Percentiles rank a stretch among this genome's conserved stretches.
Evolutionary conservation across 2,888 invertebrate species (phyloP).

Genomic region (Mesoligia furuncula): DNA sequence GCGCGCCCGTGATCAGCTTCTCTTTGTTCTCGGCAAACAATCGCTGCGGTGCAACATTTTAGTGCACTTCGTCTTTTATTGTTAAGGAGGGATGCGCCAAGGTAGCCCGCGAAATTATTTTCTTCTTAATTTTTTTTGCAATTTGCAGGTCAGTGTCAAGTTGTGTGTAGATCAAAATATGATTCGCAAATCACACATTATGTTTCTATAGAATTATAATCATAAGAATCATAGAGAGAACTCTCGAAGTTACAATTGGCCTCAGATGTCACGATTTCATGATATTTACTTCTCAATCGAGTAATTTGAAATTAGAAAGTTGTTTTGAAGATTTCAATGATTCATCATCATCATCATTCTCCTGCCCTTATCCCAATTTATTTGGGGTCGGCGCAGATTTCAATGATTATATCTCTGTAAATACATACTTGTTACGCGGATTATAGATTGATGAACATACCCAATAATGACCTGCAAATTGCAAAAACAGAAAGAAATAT

Average conservation of each 20-base stretch:
- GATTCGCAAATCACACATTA: not conserved
- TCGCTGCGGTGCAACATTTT: constrained; percentile 91
- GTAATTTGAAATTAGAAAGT: not conserved
- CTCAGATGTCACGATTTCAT: too few species aligned
- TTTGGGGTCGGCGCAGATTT: too few species aligned
- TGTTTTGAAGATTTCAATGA: not conserved
- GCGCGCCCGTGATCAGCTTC: constrained; percentile 97
- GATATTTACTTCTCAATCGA: not conserved
- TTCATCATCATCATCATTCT: too few species aligned
- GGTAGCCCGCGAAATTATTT: not conserved
- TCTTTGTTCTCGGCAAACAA: constrained; percentile 99
- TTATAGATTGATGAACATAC: not conserved
- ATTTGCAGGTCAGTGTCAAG: not conserved
- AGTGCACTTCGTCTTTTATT: constrained; percentile 49
- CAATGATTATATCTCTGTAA: not conserved
- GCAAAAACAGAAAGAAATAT: not conserved
- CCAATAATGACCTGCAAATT: not conserved
- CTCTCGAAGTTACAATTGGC: not conserved
- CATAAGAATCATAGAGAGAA: not conserved
- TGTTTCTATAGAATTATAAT: not conserved
- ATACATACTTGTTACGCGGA: not conserved
- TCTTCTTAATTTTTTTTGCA: not conserved
- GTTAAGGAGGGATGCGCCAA: constrained; percentile 2
- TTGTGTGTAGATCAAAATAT: not conserved
- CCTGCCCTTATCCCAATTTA: too few species aligned